A percentile compares a stretch with the other conserved stretches of the same genome.
Conservation (phyloP, 2,113 vertebrate genomes). For the Ariopsis seemanni region DNA sequence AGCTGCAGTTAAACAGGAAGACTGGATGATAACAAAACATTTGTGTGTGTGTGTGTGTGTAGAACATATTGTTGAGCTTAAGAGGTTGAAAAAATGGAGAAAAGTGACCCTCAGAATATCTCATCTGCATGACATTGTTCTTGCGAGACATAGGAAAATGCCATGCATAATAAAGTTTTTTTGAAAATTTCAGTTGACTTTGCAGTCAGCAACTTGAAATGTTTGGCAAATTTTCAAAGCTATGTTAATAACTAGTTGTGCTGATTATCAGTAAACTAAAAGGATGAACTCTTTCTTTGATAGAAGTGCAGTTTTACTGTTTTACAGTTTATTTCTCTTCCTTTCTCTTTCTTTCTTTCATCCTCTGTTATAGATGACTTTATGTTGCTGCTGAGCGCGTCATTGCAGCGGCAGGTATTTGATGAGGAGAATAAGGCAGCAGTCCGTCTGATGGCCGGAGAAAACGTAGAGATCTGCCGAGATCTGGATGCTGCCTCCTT, state of each 20-base stretch:
- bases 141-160: no score
- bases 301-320: neutral
- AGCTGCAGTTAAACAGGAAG: no score
- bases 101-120: no score
- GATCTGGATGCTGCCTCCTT: slow-evolving; percentile 95
- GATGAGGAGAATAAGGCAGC: slow-evolving; percentile 97
- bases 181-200: no score
- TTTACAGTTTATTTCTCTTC: no score
- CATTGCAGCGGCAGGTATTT: slow-evolving; percentile 92
- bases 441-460: slow-evolving; percentile 93
- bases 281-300: neutral
- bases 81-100: no score
- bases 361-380: slow-evolving; percentile 82
- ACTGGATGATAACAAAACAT: no score
- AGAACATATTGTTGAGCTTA: no score
- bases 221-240: neutral
- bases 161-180: no score
- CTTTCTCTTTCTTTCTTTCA: neutral
- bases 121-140: no score
- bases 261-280: neutral
- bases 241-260: neutral
- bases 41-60: no score
- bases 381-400: slow-evolving; percentile 92
- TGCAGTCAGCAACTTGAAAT: neutral
- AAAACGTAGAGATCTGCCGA: slow-evolving; percentile 98